These are phyloP conservation scores for Gasteruption jaculator DNA, from an alignment of 2,888 invertebrate genomes.

Conservation along the genomic window DNA sequence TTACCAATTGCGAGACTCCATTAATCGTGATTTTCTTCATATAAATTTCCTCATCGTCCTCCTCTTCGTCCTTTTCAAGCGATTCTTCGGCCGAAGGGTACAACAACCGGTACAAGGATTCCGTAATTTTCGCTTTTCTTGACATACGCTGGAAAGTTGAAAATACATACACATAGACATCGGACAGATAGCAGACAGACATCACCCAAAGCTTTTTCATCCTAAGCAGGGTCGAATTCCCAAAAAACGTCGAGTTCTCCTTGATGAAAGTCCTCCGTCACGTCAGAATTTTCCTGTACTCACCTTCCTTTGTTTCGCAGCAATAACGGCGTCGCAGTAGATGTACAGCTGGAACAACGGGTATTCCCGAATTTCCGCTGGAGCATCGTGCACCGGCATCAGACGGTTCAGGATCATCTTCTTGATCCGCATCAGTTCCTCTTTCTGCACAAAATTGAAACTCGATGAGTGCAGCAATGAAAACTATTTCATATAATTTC, in stretches of 20 bases:
- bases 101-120: constrained; percentile 31
- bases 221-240: neutral
- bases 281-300: neutral
- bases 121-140: constrained; percentile 29
- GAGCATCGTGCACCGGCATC: constrained; percentile 64
- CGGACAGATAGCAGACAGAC: neutral
- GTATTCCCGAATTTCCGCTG: constrained; percentile 62
- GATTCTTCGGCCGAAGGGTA: constrained; percentile 27
- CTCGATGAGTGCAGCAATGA: too few species aligned
- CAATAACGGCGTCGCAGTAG: constrained; percentile 37
- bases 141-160: constrained; percentile 27
- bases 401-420: constrained; percentile 64
- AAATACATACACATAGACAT: too few species aligned
- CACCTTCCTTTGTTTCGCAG: constrained; percentile 35
- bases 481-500: too few species aligned
- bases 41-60: constrained; percentile 31
- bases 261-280: neutral
- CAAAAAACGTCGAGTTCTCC: neutral
- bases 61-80: constrained; percentile 22
- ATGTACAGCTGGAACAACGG: constrained; percentile 58
- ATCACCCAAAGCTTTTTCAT: constrained; percentile 3
- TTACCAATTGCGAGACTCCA: constrained; percentile 29
- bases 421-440: constrained; percentile 67
- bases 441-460: constrained; percentile 55
- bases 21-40: constrained; percentile 28